Conservation (phyloP, 2,113 vertebrate genomes). For the Bos javanicus region DNA sequence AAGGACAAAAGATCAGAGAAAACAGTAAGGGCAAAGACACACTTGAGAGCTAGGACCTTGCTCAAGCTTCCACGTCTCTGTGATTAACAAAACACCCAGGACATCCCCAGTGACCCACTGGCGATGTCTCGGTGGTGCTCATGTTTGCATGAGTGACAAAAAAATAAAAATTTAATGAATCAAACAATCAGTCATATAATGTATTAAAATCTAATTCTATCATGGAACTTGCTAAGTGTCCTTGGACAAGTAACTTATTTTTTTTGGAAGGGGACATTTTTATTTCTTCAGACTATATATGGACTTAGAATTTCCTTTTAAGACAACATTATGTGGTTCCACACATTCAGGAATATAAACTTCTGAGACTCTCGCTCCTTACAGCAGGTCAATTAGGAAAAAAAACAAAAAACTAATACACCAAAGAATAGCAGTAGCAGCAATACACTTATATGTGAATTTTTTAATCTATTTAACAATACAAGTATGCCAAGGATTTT, state of each 20-base stretch:
- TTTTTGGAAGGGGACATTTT: background rate
- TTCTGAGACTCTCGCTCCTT: background rate
- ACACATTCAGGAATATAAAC: background rate
- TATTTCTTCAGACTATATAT: background rate
- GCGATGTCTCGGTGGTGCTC: rapidly evolving
- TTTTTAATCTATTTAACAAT: background rate
- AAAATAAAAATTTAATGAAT: background rate
- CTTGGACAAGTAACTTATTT: background rate
- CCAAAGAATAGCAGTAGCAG: background rate
- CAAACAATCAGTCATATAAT: background rate
- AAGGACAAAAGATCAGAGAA: background rate
- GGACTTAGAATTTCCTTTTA: background rate
- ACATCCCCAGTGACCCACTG: background rate
- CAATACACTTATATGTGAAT: background rate
- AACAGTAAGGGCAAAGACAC: background rate
- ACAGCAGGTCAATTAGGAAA: background rate
- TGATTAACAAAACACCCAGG: background rate
- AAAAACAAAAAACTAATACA: background rate
- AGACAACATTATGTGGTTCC: background rate
- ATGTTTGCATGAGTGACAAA: background rate
- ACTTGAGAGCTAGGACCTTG: background rate
- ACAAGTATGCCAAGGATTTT: background rate
- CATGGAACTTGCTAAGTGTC: background rate
- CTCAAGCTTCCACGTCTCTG: background rate
- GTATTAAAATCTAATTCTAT: background rate